Conservation (phyloP, 1,140 invertebrate genomes). For the Fopius arisanus region DNA sequence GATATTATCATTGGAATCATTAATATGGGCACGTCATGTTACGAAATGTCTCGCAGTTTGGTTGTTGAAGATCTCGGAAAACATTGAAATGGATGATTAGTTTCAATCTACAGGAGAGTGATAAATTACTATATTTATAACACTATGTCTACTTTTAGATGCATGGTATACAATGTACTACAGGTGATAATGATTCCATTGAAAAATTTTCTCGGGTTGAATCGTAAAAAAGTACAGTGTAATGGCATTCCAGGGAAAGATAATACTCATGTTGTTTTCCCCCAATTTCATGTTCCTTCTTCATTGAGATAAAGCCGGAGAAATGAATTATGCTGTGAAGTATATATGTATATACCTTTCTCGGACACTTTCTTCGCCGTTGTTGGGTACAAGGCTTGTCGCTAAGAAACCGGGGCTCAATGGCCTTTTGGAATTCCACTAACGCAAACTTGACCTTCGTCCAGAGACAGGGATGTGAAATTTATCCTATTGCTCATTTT, state of each 20-base stretch:
- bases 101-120: no score
- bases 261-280: background rate
- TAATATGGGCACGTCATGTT: background rate
- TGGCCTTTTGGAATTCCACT: background rate
- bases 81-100: no score
- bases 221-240: no score
- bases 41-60: background rate
- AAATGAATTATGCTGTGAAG: background rate
- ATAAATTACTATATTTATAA: no score
- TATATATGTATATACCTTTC: background rate
- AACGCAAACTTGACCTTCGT: constrained; percentile 8
- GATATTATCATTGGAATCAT: background rate
- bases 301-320: constrained; percentile 1
- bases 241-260: background rate
- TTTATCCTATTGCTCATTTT: background rate
- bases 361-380: background rate
- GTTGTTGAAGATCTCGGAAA: background rate
- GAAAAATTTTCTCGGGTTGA: background rate
- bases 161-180: no score
- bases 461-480: background rate
- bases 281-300: background rate
- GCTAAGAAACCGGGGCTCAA: constrained; percentile 4
- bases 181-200: no score
- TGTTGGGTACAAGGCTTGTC: background rate
- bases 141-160: no score